These are phyloP conservation scores for Prunella strophiata DNA, from an alignment of 2,797 vertebrate genomes.

Conservation along the genomic window DNA sequence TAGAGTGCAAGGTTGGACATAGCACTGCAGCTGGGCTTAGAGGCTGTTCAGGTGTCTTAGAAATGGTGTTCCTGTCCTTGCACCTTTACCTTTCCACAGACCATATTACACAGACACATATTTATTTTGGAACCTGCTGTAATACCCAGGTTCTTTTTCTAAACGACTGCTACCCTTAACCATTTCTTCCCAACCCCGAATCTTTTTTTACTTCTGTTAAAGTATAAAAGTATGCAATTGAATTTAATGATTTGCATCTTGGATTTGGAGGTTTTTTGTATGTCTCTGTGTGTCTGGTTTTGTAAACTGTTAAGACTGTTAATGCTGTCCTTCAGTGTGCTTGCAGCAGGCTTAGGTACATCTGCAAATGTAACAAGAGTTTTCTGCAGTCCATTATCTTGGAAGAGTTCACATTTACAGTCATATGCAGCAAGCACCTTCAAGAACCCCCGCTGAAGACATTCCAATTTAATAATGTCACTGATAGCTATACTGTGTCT, in stretches of 20 bases:
- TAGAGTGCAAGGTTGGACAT: neutral
- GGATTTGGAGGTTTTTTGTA: fast-evolving
- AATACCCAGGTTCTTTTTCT: neutral
- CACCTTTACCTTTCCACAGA: neutral
- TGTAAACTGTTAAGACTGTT: neutral
- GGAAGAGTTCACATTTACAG: neutral
- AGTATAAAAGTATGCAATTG: neutral
- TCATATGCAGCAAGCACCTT: neutral
- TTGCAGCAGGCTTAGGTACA: neutral
- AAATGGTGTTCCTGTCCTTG: neutral
- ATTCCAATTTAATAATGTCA: neutral
- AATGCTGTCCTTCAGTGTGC: neutral
- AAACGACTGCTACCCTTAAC: neutral
- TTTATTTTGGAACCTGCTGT: neutral
- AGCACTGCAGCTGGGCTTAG: neutral
- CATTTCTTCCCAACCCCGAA: neutral
- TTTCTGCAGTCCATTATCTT: neutral
- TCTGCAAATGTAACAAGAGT: neutral
- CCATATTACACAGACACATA: neutral
- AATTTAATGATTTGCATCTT: neutral
- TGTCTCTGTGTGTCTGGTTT: neutral
- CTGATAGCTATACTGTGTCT: neutral
- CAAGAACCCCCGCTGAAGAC: neutral
- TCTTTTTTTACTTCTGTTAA: neutral
- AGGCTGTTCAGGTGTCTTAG: neutral